phyloP scores from a whole-genome alignment of 2,888 invertebrate species.

The Polylopha cassiicola region DNA sequence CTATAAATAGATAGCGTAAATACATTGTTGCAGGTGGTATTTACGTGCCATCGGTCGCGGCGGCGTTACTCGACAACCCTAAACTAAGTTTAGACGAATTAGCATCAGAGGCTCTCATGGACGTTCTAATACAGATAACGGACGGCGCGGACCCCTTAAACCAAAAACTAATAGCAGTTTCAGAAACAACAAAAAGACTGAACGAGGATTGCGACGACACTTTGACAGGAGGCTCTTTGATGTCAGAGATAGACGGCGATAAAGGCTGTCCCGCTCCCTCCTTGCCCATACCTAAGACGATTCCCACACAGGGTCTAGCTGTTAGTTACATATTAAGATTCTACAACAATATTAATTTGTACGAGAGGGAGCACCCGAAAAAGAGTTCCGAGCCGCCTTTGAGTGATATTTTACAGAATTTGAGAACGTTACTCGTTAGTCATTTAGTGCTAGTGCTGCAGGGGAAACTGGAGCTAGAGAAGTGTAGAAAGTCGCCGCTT shows the following conservation, averaged over 20 bases:
- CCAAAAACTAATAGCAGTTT: slow-evolving; percentile 64
- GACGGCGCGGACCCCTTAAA: slow-evolving; percentile 77
- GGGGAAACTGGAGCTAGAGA: slow-evolving; percentile 73
- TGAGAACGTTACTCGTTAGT: slow-evolving; percentile 73
- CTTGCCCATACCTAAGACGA: slow-evolving; percentile 59
- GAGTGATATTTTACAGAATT: slow-evolving; percentile 79
- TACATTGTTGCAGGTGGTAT: slow-evolving; percentile 59
- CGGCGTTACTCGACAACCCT: slow-evolving; percentile 73
- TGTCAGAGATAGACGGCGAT: slow-evolving; percentile 53
- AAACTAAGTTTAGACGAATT: slow-evolving; percentile 72
- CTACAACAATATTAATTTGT: slow-evolving; percentile 83
- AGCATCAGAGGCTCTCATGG: slow-evolving; percentile 81
- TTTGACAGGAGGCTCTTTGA: slow-evolving; percentile 48
- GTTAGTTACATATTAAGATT: slow-evolving; percentile 68
- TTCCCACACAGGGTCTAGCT: slow-evolving; percentile 61
- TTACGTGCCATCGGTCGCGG: slow-evolving; percentile 77
- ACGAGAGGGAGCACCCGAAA: slow-evolving; percentile 86
- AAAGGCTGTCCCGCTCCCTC: slow-evolving; percentile 68
- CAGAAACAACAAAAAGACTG: slow-evolving; percentile 63
- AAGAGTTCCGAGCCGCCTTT: slow-evolving; percentile 85
- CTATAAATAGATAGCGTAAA: too few species aligned
- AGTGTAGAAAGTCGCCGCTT: slow-evolving; percentile 78
- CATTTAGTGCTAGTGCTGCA: slow-evolving; percentile 78
- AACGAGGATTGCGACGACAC: slow-evolving; percentile 66
- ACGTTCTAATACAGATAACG: slow-evolving; percentile 77